Base-by-base conservation (phyloP, 2,888 invertebrate species). In the Coremacera marginata region DNA sequence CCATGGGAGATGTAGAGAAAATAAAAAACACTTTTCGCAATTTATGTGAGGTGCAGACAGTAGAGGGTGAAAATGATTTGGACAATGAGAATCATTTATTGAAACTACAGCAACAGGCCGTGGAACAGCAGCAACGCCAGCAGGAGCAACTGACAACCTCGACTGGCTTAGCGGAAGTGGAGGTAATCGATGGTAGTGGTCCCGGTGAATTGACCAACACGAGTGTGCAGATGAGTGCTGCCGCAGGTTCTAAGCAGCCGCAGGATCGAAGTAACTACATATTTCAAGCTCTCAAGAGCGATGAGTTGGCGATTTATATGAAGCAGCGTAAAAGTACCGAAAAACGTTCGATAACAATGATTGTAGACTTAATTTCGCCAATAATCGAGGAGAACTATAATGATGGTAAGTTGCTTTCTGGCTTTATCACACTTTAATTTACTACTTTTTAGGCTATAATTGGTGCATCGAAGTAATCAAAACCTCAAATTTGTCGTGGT, bases 401-500 rank as follows among this genome's bases (percentile, higher is more conserved):
- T 80, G 91, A 92, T 82, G 93, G 95, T 93, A 60, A 77, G 82
- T 27, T 14, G 31, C 4, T 27, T 16, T 55, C 11, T 9, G 16
- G 31, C 2, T n/a, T 14, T 3, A 51, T 71, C 22, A 22, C 3
- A 27, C 44, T 14, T 4, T 73, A 49, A 73, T 19, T 44, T 16
- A 44, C 76, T 62, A 67, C 37, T 65, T 76, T 80, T 27, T 68
- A 88, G 88, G 89, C 3, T 93, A 93, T 82, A 91, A 90, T 82
- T 98, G 98, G 98, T 99, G 99, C 89, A 96, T 98, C 73, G 97
- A 98, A 83, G 94, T 95, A 27, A 95, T 99, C 71, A 96, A 97
- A 87, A 94, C 95, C 67, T 97, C 98, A n/a, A 94, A 93, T 87
- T 95, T 95, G 84, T 92, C 94, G 52, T 92, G 93, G 87, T 91